phyloP scores from a whole-genome alignment of 2,797 vertebrate species.

The Dromococcyx pavoninus region DNA sequence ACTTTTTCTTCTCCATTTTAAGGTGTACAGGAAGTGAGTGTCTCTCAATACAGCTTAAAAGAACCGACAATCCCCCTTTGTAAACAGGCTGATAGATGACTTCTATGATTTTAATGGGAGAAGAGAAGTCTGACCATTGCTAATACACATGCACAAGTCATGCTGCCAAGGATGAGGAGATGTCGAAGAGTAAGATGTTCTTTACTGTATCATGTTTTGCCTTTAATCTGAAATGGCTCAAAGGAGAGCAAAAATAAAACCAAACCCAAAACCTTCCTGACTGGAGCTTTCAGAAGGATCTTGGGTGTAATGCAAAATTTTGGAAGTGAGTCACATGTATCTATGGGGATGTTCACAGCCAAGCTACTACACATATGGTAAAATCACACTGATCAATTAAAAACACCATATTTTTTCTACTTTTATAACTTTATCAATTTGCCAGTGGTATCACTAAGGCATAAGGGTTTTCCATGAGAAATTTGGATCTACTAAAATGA shows the following conservation, averaged over 20 bases:
- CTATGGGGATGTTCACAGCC: not conserved
- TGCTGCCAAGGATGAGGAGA: not conserved
- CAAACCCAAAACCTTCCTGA: not conserved
- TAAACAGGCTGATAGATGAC: not conserved
- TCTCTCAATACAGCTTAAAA: not conserved
- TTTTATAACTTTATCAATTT: not conserved
- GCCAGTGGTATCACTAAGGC: not conserved
- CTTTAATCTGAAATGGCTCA: not conserved
- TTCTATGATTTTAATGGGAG: not conserved
- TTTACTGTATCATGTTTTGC: not conserved
- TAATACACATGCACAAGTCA: not conserved
- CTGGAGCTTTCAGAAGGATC: not conserved
- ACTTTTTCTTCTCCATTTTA: not conserved
- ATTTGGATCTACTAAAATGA: not conserved
- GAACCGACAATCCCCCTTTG: not conserved
- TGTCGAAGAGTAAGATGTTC: not conserved
- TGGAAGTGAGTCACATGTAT: not conserved
- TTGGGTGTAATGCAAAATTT: not conserved
- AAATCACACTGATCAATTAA: not conserved
- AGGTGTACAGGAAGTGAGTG: not conserved
- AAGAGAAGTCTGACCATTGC: not conserved
- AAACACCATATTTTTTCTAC: not conserved
- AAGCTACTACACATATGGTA: not conserved
- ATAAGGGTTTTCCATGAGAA: not conserved
- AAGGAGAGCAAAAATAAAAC: not conserved